Percentiles rank a stretch among this genome's conserved stretches.
Conservation (phyloP, 2,888 invertebrate genomes). For the Sisyra nigra region DNA sequence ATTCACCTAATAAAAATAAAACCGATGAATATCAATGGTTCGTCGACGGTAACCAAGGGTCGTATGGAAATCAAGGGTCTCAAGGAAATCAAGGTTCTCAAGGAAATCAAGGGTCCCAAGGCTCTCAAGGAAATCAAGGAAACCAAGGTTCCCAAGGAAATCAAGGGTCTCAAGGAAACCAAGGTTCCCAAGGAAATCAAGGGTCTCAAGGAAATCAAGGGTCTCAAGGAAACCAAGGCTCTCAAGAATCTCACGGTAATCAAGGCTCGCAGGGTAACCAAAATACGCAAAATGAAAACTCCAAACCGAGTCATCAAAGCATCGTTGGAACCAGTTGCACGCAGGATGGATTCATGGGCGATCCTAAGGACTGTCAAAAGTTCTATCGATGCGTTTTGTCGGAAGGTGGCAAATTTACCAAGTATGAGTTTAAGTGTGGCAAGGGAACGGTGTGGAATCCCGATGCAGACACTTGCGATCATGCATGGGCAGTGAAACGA, state of each 20-base stretch:
- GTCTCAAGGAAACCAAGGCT: background rate
- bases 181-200: background rate
- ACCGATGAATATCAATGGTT: no score
- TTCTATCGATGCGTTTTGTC: slow-evolving; percentile 61
- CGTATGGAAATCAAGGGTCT: background rate
- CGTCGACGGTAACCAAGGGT: background rate
- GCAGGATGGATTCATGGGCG: slow-evolving; percentile 54
- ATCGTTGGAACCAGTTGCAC: slow-evolving; percentile 28
- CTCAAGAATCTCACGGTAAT: background rate
- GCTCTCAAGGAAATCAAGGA: slow-evolving; percentile 1
- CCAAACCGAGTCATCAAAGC: background rate
- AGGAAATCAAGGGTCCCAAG: background rate
- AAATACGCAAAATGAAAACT: background rate
- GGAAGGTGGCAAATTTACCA: slow-evolving; percentile 39
- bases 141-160: background rate
- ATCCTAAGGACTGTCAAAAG: slow-evolving; percentile 50
- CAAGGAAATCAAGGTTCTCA: slow-evolving; percentile 1
- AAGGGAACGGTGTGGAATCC: slow-evolving; percentile 67
- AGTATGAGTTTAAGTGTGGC: slow-evolving; percentile 56
- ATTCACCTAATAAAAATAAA: no score
- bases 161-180: background rate
- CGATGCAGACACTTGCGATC: slow-evolving; percentile 49
- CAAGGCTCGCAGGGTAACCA: slow-evolving; percentile 1
- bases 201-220: background rate
- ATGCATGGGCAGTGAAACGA: slow-evolving; percentile 40